Base-by-base conservation (phyloP, 2,113 vertebrate genomes). In the Toxotes chatareus region DNA sequence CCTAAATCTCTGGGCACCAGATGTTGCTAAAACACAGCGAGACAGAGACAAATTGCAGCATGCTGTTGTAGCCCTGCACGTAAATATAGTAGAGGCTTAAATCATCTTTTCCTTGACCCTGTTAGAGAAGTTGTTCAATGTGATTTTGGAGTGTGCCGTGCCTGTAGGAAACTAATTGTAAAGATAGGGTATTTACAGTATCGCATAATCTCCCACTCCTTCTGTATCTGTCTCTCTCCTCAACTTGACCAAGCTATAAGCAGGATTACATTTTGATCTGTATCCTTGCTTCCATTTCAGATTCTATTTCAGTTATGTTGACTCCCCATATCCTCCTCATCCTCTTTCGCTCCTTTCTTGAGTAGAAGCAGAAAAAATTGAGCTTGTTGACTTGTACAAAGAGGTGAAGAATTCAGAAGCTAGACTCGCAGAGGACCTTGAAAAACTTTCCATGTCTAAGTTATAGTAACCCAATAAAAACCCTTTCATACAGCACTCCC, bases 51-150 rank as follows among this genome's bases (percentile, higher is more conserved):
- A 93, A 96, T 95, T 86, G 90, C 86, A 31, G 75, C 67, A 72
- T 76, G 90, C 92, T 93, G 86, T 92, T 92, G 92, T 84, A 94
- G 93, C 90, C 87, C 73, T 70, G 90, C 90, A 93, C 91, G 89
- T 94, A 95, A 95, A 95, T 96, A 94, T 92, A 93, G 93, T 89
- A 13, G 88, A 92, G 77, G 89, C 92, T 95, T 95, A 95, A 95
- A 95, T 96, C 93, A 95, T 95, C 91, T 94, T 95, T 95, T 95
- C 95, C 95, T 95, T 96, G 95, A 96, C 95, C 94, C 93, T 93
- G 91, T 94, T 94, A 87, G 74, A 77, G 89, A 90, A 93, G 93
- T 90, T 90, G 84, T 84, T 94, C 93, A 93, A 94, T 92, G 94
- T 94, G 93, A 95, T 89, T 88, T 86, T 76, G 82, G 86, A 86